Percentiles rank a stretch among this genome's conserved stretches.
Conservation (phyloP, 1,140 invertebrate genomes). For the Listronotus bonariensis region DNA sequence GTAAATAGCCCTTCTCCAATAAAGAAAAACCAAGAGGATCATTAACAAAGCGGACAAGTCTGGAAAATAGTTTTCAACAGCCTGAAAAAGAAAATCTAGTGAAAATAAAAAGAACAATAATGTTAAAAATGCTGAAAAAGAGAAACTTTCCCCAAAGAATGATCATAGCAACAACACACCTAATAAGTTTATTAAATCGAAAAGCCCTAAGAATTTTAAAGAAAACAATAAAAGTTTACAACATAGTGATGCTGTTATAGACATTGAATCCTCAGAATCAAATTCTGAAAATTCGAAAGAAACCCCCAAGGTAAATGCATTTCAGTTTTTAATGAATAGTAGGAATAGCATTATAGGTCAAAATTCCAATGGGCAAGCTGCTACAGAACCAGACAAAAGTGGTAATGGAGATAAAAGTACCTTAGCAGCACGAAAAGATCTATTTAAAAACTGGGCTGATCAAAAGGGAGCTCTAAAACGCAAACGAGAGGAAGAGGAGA, state of each 20-base stretch:
- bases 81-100: neutral
- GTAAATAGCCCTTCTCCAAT: too few relatives aligned
- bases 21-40: too few relatives aligned
- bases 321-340: conserved; percentile 67
- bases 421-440: conserved; percentile 57
- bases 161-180: too few relatives aligned
- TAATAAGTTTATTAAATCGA: too few relatives aligned
- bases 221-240: neutral
- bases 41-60: too few relatives aligned
- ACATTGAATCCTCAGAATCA: neutral
- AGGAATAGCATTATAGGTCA: conserved; percentile 64
- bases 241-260: too few relatives aligned
- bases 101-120: neutral
- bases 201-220: neutral
- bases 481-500: conserved; percentile 61
- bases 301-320: conserved; percentile 58
- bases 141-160: too few relatives aligned
- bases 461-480: conserved; percentile 61
- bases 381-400: conserved; percentile 42
- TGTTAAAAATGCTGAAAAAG: too few relatives aligned
- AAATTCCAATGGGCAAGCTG: conserved; percentile 65
- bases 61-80: too few relatives aligned
- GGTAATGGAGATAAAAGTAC: conserved; percentile 51
- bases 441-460: conserved; percentile 63
- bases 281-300: neutral